Evolutionary conservation across 2,113 vertebrate species (phyloP).

Genomic region (Chiloscyllium plagiosum): DNA sequence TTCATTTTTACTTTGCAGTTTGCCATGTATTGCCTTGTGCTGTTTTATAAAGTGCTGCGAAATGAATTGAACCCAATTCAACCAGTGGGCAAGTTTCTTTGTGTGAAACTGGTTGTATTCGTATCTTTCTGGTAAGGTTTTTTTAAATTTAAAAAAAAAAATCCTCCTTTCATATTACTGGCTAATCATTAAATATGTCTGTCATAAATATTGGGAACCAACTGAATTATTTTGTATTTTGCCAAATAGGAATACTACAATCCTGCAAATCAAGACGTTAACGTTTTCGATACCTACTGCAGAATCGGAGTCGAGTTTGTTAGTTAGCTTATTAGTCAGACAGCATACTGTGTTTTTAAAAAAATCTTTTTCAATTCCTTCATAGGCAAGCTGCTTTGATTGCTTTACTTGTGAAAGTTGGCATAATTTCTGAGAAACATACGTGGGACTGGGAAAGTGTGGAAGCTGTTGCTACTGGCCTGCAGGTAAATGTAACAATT

Average conservation of each 20-base stretch:
- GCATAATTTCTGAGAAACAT: slow-evolving; percentile 80
- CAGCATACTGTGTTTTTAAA: not conserved
- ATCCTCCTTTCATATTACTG: not conserved
- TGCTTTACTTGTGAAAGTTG: slow-evolving; percentile 88
- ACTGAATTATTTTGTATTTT: not conserved
- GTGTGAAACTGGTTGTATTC: slow-evolving; percentile 96
- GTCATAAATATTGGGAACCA: not conserved
- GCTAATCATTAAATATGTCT: not conserved
- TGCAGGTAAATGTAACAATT: slow-evolving; percentile 66
- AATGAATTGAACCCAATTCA: slow-evolving; percentile 88
- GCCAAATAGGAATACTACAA: not conserved
- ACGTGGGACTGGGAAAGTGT: slow-evolving; percentile 92
- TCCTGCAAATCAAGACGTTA: not conserved
- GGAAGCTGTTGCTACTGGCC: slow-evolving; percentile 89
- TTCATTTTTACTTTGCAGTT: slow-evolving; percentile 61
- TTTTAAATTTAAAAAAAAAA: not conserved
- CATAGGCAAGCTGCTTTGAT: slow-evolving; percentile 90
- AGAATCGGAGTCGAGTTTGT: not conserved
- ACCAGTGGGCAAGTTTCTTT: slow-evolving; percentile 94
- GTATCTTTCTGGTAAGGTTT: slow-evolving; percentile 90
- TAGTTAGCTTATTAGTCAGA: no score
- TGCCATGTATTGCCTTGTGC: slow-evolving; percentile 96
- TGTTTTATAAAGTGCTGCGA: slow-evolving; percentile 87
- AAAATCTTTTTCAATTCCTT: slow-evolving; percentile 36
- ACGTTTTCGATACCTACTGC: not conserved